Percentiles rank a stretch among this genome's conserved stretches.
Conservation (phyloP, 2,888 invertebrate genomes). For the Eurytoma californica region DNA sequence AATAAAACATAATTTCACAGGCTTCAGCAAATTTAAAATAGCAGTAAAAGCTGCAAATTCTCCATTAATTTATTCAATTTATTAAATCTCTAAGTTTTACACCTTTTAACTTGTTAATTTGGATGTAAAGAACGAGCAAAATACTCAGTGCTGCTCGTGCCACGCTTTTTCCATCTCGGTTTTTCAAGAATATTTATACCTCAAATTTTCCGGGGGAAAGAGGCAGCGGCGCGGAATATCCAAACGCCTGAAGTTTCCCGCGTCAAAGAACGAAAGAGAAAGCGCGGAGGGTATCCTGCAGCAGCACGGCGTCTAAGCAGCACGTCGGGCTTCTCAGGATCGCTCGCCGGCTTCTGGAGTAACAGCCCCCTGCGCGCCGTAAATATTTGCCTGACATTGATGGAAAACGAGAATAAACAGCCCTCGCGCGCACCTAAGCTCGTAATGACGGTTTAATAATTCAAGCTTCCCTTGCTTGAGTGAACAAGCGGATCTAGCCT, state of each 20-base stretch:
- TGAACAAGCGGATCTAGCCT: too few species aligned
- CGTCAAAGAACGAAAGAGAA: not conserved
- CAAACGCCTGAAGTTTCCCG: not conserved
- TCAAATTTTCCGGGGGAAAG: not conserved
- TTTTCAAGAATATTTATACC: too few species aligned
- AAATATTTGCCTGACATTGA: conserved; percentile 41
- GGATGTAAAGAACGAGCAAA: too few species aligned
- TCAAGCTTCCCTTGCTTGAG: not conserved
- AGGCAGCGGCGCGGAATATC: not conserved
- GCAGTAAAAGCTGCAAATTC: too few species aligned
- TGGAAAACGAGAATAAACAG: conserved; percentile 19
- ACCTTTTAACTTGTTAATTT: too few species aligned
- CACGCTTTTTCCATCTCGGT: too few species aligned
- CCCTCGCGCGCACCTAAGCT: not conserved
- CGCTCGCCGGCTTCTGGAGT: not conserved
- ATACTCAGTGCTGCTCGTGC: too few species aligned
- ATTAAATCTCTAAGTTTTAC: too few species aligned
- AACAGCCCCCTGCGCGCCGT: not conserved
- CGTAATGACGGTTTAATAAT: conserved; percentile 7
- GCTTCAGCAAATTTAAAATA: too few species aligned
- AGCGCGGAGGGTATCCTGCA: not conserved
- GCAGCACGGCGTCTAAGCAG: not conserved
- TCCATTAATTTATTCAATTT: too few species aligned
- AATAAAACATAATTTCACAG: too few species aligned
- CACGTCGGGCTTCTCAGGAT: not conserved